Evolutionary conservation across 2,888 invertebrate species (phyloP), one percentile per base, ranked within the genome.

Genomic region (Polydrusus pterygomalis): DNA sequence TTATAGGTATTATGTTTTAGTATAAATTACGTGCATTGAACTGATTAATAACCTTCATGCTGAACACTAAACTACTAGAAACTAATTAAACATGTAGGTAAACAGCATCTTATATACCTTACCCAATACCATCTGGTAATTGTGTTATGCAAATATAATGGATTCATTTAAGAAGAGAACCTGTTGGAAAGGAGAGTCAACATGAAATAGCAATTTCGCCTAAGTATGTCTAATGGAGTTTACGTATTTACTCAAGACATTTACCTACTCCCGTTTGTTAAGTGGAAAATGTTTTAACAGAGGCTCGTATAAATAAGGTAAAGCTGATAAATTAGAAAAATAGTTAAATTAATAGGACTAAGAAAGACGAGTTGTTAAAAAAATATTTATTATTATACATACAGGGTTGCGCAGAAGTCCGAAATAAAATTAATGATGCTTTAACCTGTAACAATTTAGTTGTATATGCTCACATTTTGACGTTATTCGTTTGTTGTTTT

Each of bases 131-230:
- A 47, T 47, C 47, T 7, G 8, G 47, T 47, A 47, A 47, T 17
- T 47, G 47, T 47, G 47, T 47, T 47, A 47, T 47, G 47, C 17
- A 47, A 20, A 54, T 25, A 10, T 25, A 54, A 54, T 54, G 13
- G 54, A 54, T 13, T 54, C 2, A 30, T 54, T 54, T 18, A 18
- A 54, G 25, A 54, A 25, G 25, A 10, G 2, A 54, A 25, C 25
- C 20, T 54, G 25, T 54, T 54, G 13, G 25, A 25, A 54, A 54
- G 54, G 10, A 25, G 9, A 54, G 54, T 54, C 25, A 54, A 54
- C 54, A 54, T 54, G 25, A 54, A 54, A 54, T n/a, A 25, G 54
- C 13, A 54, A 54, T 54, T 54, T 25, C 6, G 25, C 8, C 13
- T 25, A 25, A 25, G 25, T 11, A 54, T 47, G 47, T 47, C 54